Percentiles rank a stretch among this genome's conserved stretches.
phyloP scores from a whole-genome alignment of 2,797 vertebrate species.

The Falco peregrinus region DNA sequence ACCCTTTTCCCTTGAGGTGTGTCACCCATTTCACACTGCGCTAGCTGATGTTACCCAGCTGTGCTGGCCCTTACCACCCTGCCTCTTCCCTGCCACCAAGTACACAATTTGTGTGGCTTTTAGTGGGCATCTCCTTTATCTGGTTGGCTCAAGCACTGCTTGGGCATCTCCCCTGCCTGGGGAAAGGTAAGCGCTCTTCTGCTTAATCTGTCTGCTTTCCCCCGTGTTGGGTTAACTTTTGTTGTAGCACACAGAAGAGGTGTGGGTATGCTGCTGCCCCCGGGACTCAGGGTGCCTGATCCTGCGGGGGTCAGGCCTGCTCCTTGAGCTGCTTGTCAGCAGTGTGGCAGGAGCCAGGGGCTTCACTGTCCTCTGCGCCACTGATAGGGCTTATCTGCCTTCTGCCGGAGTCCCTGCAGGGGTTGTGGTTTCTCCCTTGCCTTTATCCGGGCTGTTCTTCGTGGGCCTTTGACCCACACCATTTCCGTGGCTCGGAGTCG shows the following conservation, averaged over 20 bases:
- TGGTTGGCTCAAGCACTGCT: not conserved
- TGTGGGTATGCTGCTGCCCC: not conserved
- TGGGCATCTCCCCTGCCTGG: not conserved
- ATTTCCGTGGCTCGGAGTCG: not conserved
- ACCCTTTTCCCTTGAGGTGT: not conserved
- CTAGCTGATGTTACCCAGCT: not conserved
- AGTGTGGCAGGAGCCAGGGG: not conserved
- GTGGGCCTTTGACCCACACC: fast-evolving
- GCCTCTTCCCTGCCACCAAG: not conserved
- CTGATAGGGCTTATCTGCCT: not conserved
- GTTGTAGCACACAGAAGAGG: not conserved
- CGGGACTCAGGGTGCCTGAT: fast-evolving
- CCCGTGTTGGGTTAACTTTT: not conserved
- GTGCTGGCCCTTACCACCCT: not conserved
- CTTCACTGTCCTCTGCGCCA: not conserved
- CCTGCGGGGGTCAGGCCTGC: not conserved
- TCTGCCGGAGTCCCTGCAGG: not conserved
- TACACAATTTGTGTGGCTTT: fast-evolving
- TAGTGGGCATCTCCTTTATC: not conserved
- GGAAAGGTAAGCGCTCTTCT: not conserved
- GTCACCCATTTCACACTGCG: not conserved
- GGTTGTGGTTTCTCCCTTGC: not conserved
- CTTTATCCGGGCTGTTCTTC: not conserved
- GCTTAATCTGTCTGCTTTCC: not conserved
- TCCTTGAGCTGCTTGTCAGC: not conserved